These are phyloP conservation scores for Misgurnus mizolepis DNA, from an alignment of 2,113 vertebrate genomes.

Conservation along the genomic window DNA sequence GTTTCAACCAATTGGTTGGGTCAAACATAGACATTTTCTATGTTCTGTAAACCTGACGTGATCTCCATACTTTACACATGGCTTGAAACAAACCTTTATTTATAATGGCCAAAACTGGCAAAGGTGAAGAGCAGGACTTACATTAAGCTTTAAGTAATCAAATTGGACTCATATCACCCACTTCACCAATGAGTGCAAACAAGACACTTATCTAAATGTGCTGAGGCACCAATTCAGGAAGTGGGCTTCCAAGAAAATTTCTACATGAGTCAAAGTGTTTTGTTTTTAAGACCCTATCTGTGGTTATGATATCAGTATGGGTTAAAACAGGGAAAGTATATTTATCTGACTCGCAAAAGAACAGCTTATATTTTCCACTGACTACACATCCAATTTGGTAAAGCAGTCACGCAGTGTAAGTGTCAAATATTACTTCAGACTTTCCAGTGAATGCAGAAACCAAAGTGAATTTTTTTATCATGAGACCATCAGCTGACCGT, in stretches of 20 bases:
- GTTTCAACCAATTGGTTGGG: too few species aligned
- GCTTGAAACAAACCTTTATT: too few species aligned
- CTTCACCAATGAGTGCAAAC: slow-evolving; percentile 13
- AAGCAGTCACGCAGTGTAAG: slow-evolving; percentile 7
- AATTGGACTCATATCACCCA: not conserved
- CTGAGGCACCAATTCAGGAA: slow-evolving; percentile 26
- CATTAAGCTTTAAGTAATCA: not conserved
- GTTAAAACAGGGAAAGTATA: slow-evolving; percentile 10
- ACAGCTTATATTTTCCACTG: slow-evolving; percentile 48
- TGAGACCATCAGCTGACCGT: slow-evolving; percentile 43
- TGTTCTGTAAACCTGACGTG: too few species aligned
- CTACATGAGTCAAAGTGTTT: slow-evolving; percentile 34
- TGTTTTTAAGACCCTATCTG: slow-evolving; percentile 18
- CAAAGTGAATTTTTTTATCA: slow-evolving; percentile 46
- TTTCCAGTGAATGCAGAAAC: slow-evolving; percentile 47
- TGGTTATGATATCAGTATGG: slow-evolving; percentile 23
- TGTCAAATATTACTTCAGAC: slow-evolving; percentile 36
- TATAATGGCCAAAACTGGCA: too few species aligned
- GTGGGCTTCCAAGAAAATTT: slow-evolving; percentile 9
- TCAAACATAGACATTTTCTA: too few species aligned
- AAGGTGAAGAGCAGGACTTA: not conserved
- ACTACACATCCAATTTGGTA: slow-evolving; percentile 28
- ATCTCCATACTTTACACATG: too few species aligned
- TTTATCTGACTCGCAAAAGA: slow-evolving; percentile 35
- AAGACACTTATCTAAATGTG: not conserved